Percentiles rank a stretch among this genome's conserved stretches.
Evolutionary conservation across 2,113 vertebrate genomes (phyloP).

Genomic region (Percina caprodes): DNA sequence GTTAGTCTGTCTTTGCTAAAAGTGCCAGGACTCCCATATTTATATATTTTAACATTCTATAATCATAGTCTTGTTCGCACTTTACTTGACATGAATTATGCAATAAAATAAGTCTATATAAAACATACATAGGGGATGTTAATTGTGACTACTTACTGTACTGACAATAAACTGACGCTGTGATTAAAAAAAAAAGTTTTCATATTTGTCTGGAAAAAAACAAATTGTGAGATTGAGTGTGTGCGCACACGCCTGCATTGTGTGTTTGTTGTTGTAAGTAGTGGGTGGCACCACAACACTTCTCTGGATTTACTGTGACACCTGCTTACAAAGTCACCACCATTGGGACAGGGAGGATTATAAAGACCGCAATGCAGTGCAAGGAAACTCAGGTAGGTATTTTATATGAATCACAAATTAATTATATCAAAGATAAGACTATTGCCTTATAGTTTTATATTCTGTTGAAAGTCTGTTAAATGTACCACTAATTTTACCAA

Average conservation of each 20-base stretch:
- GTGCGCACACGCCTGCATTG: background rate
- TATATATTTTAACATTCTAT: slow-evolving; percentile 68
- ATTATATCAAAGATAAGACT: background rate
- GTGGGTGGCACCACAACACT: slow-evolving; percentile 28
- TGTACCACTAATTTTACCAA: background rate
- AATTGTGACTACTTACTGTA: background rate
- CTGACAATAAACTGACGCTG: background rate
- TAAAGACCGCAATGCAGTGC: background rate
- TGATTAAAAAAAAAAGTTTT: background rate
- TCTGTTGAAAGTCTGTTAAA: too few species aligned
- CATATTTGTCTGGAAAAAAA: background rate
- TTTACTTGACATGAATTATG: background rate
- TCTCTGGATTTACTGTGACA: slow-evolving; percentile 9
- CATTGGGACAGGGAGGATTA: background rate
- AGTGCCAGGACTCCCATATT: slow-evolving; percentile 57
- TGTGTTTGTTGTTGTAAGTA: slow-evolving; percentile 22
- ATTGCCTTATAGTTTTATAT: background rate
- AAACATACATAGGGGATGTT: background rate
- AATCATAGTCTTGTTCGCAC: background rate
- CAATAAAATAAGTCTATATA: background rate
- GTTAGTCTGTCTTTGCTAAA: background rate
- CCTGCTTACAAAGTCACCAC: slow-evolving; percentile 12
- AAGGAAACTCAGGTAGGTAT: slow-evolving; percentile 41
- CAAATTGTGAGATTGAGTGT: background rate
- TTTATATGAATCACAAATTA: background rate